Evolutionary conservation across 2,113 vertebrate species (phyloP).

Genomic region (Synodontis membranacea): DNA sequence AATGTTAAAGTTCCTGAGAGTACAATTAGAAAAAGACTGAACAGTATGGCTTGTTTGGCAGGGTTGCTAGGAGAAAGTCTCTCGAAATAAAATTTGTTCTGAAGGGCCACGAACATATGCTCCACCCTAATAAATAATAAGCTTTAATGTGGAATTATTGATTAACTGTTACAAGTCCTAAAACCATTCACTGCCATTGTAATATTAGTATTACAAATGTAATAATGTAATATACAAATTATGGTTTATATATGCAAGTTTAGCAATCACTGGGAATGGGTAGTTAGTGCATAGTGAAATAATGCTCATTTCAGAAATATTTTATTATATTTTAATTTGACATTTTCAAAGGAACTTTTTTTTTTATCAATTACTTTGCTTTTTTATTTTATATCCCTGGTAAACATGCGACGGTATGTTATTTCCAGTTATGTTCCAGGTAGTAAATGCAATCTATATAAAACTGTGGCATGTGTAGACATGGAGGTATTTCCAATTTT

Average conservation of each 20-base stretch:
- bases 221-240: not conserved
- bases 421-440: not conserved
- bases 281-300: not conserved
- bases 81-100: no score
- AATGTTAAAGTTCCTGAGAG: no score
- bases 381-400: not conserved
- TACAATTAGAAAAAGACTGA: no score
- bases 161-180: not conserved
- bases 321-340: not conserved
- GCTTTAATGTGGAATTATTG: not conserved
- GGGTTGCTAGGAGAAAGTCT: no score
- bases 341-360: not conserved
- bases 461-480: not conserved
- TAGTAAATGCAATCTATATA: not conserved
- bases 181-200: not conserved
- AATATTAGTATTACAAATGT: not conserved
- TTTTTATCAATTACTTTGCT: not conserved
- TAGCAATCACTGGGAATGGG: not conserved
- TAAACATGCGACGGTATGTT: not conserved
- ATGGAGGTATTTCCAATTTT: not conserved
- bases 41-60: no score
- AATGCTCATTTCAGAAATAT: not conserved
- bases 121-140: no score
- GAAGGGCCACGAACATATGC: no score
- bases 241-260: not conserved